Evolutionary conservation across 1,140 invertebrate species (phyloP).

Genomic region (Papilio polyxenes): DNA sequence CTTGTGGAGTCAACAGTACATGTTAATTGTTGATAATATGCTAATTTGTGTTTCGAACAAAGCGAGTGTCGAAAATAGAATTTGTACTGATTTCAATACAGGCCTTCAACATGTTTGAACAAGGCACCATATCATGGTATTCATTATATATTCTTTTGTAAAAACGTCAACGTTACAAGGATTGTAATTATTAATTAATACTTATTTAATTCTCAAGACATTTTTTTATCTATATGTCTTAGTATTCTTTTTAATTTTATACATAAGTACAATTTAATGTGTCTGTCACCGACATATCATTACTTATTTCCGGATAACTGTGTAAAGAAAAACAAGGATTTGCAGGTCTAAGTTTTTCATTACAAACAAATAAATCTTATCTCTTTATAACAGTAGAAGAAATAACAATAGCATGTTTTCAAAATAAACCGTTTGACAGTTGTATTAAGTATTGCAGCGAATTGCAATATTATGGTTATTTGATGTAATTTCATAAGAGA

Average conservation of each 20-base stretch:
- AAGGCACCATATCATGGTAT: background rate
- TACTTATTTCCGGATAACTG: no score
- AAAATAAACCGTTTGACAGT: background rate
- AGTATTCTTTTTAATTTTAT: background rate
- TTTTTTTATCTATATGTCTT: no score
- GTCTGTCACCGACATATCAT: no score
- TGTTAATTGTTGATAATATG: background rate
- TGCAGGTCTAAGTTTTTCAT: background rate
- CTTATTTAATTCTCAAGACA: no score
- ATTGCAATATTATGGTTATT: background rate
- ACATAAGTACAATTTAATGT: no score
- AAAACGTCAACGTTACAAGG: background rate
- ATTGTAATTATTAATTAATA: background rate
- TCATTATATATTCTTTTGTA: background rate
- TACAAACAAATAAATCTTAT: background rate
- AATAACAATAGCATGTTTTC: constrained; percentile 1
- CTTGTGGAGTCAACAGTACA: background rate
- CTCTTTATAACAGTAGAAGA: background rate
- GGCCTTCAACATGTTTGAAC: background rate
- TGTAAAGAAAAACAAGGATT: background rate
- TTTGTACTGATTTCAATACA: background rate
- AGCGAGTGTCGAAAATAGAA: background rate
- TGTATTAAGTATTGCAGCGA: background rate
- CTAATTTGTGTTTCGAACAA: background rate
- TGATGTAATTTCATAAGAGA: background rate